A percentile compares a stretch with the other conserved stretches of the same genome.
phyloP scores from a whole-genome alignment of 2,113 vertebrate species.

The Sorex fumeus region DNA sequence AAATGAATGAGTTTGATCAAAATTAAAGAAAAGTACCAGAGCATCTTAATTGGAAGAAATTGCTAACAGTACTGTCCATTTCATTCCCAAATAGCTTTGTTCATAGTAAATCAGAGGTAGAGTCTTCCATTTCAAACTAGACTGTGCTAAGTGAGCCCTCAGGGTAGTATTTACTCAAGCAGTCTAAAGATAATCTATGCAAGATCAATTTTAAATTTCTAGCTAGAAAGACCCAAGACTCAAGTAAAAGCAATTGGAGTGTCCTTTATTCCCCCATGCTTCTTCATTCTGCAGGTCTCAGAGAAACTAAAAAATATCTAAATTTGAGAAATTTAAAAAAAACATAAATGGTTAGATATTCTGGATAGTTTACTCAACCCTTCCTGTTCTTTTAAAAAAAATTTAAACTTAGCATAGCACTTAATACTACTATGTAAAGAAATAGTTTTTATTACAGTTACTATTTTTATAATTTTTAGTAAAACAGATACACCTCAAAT shows the following conservation, averaged over 20 bases:
- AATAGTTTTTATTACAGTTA: background rate
- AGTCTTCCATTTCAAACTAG: background rate
- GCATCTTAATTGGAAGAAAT: background rate
- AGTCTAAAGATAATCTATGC: background rate
- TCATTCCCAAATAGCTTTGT: background rate
- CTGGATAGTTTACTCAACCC: background rate
- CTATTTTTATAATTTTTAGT: background rate
- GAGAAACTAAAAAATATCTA: background rate
- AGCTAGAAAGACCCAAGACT: background rate
- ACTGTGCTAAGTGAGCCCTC: background rate
- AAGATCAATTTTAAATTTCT: background rate
- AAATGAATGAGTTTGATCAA: background rate
- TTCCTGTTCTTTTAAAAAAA: background rate
- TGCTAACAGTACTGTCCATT: background rate
- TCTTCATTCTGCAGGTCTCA: too few relatives aligned
- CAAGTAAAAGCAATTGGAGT: background rate
- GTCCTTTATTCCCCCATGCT: background rate
- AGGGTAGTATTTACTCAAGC: background rate
- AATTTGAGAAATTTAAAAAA: background rate
- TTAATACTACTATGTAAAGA: background rate
- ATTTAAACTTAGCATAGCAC: background rate
- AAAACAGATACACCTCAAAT: background rate
- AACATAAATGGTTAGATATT: background rate
- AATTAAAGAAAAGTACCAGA: too few relatives aligned
- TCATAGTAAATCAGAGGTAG: background rate